These are phyloP conservation scores for Panthera uncia DNA, from an alignment of 2,113 vertebrate genomes.

Conservation along the genomic window DNA sequence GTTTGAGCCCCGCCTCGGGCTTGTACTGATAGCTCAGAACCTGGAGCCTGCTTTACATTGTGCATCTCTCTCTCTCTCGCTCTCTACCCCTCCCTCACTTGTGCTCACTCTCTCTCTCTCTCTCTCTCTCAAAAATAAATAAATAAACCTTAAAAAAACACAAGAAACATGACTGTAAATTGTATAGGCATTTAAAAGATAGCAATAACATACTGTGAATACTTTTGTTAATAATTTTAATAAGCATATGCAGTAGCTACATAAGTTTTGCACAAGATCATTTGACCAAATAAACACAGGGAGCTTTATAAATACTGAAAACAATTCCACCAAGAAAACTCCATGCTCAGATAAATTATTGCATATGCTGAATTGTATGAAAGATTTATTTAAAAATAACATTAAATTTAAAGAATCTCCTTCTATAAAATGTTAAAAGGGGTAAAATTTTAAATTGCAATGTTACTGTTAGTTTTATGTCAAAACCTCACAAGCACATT, in stretches of 20 bases:
- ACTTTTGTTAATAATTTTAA: neutral
- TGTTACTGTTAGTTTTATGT: neutral
- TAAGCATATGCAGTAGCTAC: neutral
- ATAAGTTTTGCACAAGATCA: neutral
- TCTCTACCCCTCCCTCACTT: no score
- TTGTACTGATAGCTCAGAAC: no score
- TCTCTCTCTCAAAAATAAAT: no score
- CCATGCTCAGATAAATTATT: neutral
- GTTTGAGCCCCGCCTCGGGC: no score
- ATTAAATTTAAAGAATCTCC: neutral
- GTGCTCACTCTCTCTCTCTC: no score
- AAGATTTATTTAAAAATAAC: neutral
- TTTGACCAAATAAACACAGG: neutral
- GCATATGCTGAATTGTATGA: neutral
- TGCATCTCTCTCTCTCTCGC: no score
- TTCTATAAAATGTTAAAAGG: neutral
- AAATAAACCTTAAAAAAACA: no score
- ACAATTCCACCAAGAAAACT: neutral
- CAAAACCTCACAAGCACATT: neutral
- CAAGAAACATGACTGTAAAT: neutral
- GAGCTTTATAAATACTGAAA: neutral
- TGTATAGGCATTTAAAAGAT: neutral
- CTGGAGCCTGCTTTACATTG: no score
- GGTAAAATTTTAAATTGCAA: neutral
- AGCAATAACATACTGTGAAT: neutral